Evolutionary conservation across 2,888 invertebrate species (phyloP), one percentile per base, ranked within the genome.

Genomic region (Priocnemis perturbator): DNA sequence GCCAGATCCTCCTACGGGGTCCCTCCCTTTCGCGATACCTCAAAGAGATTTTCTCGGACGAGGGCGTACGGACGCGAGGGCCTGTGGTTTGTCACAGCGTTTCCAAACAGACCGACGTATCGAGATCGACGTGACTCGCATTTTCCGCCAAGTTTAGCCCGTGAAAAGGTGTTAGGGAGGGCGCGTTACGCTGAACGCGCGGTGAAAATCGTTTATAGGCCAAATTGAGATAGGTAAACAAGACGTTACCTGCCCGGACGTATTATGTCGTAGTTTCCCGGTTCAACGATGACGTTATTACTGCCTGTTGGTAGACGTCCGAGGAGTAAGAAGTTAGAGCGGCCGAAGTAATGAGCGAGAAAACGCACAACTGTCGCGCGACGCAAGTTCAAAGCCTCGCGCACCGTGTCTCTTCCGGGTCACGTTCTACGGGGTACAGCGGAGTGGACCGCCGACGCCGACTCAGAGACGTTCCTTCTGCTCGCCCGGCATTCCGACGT

Each of bases 91-190:
- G 45, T 56, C 48, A 45, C 53, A 0, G 52, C 64, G 64, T 67
- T 67, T 64, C 23, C 58, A 67, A 67, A 67, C 62, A 67, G 11
- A 23, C 37, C 19, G n/a, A 45, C 11, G 11, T 20, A 20, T 67
- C 63, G 45, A 57, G 44, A 52, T 21, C 56, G 26, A 57, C 57
- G 45, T 50, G 52, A 50, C 50, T 19, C n/a, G 50, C 50, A 50
- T 19, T 63, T 67, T 67, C 63, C 44, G 63, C 21, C 62, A 2
- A 19, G 0, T 67, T 63, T 64, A 44, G 64, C 45, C 45, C 48
- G 64, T 50, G 48, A 66, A 61, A 48, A 15, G 37, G n/a, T 37
- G 17, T 48, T 21, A 48, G 30, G 48, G 48, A 64, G 21, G 45
- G 20, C 44, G 20, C 11, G 14, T 48, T 3, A 21, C 17, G 17